These are phyloP conservation scores for Volucella zonaria DNA, from an alignment of 2,888 invertebrate species.

Conservation along the genomic window DNA sequence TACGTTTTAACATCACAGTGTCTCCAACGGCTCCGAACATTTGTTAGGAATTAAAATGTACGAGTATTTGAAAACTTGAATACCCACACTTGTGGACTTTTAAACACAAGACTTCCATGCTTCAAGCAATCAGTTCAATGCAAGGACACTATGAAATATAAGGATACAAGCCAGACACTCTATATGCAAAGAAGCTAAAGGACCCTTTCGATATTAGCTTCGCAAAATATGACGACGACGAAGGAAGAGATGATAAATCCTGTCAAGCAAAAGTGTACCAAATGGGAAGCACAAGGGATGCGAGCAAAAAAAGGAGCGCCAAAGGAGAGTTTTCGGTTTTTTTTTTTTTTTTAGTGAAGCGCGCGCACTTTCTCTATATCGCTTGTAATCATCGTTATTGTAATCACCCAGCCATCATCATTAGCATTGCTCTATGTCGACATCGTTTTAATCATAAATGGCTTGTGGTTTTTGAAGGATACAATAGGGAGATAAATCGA, in stretches of 20 bases:
- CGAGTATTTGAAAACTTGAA: no score
- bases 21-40: no score
- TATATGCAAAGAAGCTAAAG: constrained; percentile 65
- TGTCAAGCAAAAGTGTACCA: constrained; percentile 28
- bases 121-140: constrained; percentile 49
- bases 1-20: neutral
- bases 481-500: constrained; percentile 61
- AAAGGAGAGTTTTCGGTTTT: neutral
- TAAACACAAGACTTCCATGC: neutral
- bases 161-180: constrained; percentile 62
- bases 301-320: neutral
- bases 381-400: constrained; percentile 73
- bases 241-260: constrained; percentile 68
- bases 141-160: constrained; percentile 59
- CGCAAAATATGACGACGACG: constrained; percentile 55
- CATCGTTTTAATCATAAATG: constrained; percentile 74
- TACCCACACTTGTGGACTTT: no score
- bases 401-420: constrained; percentile 74
- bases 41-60: no score
- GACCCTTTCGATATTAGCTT: constrained; percentile 43
- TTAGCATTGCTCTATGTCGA: constrained; percentile 67
- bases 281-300: no score
- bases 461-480: constrained; percentile 68
- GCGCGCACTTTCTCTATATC: constrained; percentile 56
- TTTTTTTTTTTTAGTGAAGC: constrained; percentile 43